Conservation (phyloP, 2,113 vertebrate species). For the Aramus guarauna region DNA sequence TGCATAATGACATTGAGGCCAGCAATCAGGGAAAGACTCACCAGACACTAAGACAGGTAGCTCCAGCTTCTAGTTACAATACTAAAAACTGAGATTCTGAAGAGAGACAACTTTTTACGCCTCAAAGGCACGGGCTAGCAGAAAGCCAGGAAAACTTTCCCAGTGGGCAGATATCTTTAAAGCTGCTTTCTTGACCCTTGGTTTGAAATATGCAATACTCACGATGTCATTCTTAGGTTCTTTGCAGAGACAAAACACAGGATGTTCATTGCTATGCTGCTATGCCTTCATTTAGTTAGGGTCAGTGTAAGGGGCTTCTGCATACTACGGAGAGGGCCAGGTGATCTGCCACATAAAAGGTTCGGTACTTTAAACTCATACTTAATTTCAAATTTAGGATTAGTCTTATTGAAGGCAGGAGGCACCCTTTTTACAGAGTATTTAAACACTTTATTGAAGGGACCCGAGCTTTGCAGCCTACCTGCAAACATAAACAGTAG, state of each 20-base stretch:
- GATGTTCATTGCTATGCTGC: neutral
- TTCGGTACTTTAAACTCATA: neutral
- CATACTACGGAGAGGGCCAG: fast-evolving
- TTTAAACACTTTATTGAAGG: neutral
- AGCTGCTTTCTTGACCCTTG: neutral
- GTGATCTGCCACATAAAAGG: neutral
- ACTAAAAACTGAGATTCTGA: neutral
- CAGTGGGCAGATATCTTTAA: neutral
- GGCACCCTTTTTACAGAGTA: neutral
- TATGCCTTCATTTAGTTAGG: neutral
- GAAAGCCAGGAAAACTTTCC: neutral
- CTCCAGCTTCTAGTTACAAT: neutral
- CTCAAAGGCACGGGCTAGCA: neutral
- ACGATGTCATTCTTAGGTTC: neutral
- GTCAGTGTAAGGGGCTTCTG: neutral
- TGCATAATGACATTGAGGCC: neutral
- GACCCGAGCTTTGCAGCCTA: neutral
- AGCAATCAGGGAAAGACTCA: neutral
- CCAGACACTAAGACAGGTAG: neutral
- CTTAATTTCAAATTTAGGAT: neutral
- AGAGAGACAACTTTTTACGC: neutral
- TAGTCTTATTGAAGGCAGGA: neutral
- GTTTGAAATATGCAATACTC: neutral
- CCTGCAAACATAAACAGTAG: neutral
- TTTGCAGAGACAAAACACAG: neutral